These are phyloP conservation scores for Butastur rufipennis DNA, from an alignment of 2,113 vertebrate genomes.

Conservation along the genomic window DNA sequence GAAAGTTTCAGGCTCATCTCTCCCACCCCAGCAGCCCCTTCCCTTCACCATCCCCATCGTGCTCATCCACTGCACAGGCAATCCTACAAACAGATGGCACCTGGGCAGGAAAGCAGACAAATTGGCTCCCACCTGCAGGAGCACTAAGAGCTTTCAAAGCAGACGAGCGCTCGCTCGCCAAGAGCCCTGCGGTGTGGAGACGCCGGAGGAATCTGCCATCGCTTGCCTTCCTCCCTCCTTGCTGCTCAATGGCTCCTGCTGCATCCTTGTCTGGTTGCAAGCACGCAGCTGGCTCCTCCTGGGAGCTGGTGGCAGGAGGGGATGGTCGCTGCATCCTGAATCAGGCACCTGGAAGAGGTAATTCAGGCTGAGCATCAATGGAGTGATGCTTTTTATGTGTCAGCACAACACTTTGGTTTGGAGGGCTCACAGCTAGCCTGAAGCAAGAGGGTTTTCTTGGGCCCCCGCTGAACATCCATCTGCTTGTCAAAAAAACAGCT, in stretches of 20 bases:
- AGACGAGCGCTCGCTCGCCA: neutral
- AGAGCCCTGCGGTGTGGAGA: neutral
- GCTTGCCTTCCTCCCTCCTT: neutral
- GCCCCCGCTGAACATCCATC: slow-evolving; percentile 42
- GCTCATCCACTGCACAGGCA: neutral
- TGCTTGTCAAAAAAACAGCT: neutral
- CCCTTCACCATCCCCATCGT: neutral
- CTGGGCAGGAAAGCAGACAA: slow-evolving; percentile 51
- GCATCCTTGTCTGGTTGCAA: neutral
- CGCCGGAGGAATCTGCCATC: neutral
- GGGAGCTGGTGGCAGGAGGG: neutral
- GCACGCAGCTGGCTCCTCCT: neutral
- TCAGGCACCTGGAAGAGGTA: neutral
- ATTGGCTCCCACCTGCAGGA: slow-evolving; percentile 41
- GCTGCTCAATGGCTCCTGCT: neutral
- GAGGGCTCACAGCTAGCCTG: neutral
- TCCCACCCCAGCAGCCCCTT: neutral
- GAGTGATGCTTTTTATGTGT: neutral
- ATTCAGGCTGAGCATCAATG: neutral
- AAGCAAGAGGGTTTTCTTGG: neutral
- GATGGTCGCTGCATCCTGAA: rapidly evolving
- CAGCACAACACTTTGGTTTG: neutral
- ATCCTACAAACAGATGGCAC: slow-evolving; percentile 8
- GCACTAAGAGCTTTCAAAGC: neutral
- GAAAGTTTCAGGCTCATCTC: neutral